Evolutionary conservation across 2,113 vertebrate genomes (phyloP).

Genomic region (Cyphomyrus discorhynchus): DNA sequence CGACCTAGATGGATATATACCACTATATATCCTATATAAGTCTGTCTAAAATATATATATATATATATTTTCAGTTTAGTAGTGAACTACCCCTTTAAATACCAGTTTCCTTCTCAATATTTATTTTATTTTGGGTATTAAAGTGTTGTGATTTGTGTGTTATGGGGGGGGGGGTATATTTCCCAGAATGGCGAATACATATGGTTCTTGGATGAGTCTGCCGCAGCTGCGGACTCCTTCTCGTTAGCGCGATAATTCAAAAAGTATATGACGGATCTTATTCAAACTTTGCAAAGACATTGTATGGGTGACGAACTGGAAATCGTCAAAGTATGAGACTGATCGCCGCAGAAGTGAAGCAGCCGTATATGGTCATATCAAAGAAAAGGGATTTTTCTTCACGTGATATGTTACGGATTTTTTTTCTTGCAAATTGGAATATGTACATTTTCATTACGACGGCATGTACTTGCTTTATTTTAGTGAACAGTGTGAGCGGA

Average conservation of each 20-base stretch:
- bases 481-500: neutral
- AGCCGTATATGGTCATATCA: neutral
- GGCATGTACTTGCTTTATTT: neutral
- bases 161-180: neutral
- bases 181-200: neutral
- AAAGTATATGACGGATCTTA: neutral
- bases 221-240: neutral
- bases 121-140: neutral
- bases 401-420: neutral
- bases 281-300: neutral
- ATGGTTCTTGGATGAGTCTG: neutral
- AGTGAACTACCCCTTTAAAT: neutral
- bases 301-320: neutral
- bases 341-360: neutral
- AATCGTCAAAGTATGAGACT: neutral
- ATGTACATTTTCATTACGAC: neutral
- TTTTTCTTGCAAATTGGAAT: neutral
- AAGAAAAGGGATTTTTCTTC: neutral
- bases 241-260: neutral
- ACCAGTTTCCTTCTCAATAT: neutral
- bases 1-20: neutral
- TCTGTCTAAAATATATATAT: neutral
- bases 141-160: neutral
- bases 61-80: neutral
- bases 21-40: neutral